Conservation (phyloP, 2,888 invertebrate species). For the Tachina grossa region DNA sequence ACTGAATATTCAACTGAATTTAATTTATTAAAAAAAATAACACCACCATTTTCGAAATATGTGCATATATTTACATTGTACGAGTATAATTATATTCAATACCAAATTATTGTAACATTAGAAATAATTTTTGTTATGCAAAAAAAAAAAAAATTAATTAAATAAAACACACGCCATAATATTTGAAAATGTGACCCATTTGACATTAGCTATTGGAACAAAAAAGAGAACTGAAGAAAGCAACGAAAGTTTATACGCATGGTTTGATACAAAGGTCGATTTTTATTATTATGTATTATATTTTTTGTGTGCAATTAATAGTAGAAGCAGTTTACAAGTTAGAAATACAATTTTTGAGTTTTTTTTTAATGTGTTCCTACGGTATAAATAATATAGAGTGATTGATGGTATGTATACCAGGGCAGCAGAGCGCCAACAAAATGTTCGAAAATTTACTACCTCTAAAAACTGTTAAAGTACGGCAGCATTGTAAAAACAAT, state of each 20-base stretch:
- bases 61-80: conserved; percentile 45
- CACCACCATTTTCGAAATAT: conserved; percentile 11
- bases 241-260: conserved; percentile 28
- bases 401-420: no score
- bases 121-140: conserved; percentile 13
- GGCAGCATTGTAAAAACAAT: no score
- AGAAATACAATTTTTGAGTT: no score
- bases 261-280: conserved; percentile 9
- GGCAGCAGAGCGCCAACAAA: no score
- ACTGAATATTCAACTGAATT: conserved; percentile 10
- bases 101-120: conserved; percentile 12
- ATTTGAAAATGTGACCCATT: conserved; percentile 32
- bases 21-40: background rate
- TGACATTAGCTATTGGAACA: conserved; percentile 31
- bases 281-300: background rate
- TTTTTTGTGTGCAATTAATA: no score
- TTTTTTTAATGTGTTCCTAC: no score
- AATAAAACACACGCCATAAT: background rate
- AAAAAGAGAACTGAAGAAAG: conserved; percentile 22
- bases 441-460: no score
- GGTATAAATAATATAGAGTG: no score
- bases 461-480: no score
- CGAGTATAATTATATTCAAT: conserved; percentile 12
- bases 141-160: background rate
- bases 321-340: no score